Percentiles rank a stretch among this genome's conserved stretches.
Evolutionary conservation across 2,113 vertebrate species (phyloP).

Genomic region (Sinocyclocheilus anophthalmus): DNA sequence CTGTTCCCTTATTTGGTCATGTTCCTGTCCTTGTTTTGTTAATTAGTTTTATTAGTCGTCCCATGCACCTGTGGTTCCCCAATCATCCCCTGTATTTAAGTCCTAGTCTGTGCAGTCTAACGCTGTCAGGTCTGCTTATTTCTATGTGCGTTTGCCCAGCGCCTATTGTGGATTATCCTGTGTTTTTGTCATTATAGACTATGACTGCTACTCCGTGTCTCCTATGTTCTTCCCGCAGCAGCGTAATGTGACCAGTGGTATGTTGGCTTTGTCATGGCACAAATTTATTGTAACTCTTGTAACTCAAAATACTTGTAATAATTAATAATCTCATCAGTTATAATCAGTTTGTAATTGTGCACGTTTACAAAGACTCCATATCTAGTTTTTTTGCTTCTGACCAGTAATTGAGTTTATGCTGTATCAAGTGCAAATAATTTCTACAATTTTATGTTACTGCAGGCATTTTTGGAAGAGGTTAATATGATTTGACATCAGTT

Average conservation of each 20-base stretch:
- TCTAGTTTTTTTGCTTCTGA: not conserved
- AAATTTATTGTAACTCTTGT: not conserved
- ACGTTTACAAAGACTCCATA: not conserved
- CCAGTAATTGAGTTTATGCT: not conserved
- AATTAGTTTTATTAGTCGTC: no score
- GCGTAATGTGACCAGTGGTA: not conserved
- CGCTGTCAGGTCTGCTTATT: no score
- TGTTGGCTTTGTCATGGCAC: not conserved
- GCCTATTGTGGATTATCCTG: no score
- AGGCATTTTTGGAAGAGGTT: not conserved
- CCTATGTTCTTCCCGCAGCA: no score
- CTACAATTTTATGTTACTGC: not conserved
- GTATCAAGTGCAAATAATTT: not conserved
- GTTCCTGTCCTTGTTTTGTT: no score
- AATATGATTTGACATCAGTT: not conserved
- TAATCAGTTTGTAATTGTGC: not conserved
- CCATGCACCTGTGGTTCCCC: no score
- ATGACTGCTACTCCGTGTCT: no score
- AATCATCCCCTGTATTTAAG: no score
- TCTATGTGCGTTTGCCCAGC: no score
- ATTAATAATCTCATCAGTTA: not conserved
- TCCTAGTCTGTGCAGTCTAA: no score
- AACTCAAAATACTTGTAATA: not conserved
- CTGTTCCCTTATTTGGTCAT: no score
- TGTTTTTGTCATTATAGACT: no score